Percentiles rank a stretch among this genome's conserved stretches.
phyloP scores from a whole-genome alignment of 2,888 invertebrate species.

The Terebella lapidaria region DNA sequence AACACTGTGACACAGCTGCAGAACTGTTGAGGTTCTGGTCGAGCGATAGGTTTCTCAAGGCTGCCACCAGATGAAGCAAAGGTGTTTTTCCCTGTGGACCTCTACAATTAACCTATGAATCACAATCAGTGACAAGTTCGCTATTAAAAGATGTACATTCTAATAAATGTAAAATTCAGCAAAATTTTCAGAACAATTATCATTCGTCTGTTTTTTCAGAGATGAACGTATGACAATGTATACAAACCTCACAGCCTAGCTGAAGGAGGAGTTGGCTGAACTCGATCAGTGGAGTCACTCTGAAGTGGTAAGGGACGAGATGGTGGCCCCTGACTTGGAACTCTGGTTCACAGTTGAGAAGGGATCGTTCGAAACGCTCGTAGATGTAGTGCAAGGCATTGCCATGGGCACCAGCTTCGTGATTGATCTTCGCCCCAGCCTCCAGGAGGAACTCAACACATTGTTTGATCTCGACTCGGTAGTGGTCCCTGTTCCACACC shows the following conservation, averaged over 20 bases:
- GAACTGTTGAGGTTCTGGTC: neutral
- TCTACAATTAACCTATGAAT: neutral
- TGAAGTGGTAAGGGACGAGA: conserved; percentile 15
- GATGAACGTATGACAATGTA: neutral
- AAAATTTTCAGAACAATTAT: neutral
- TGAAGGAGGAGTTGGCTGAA: neutral
- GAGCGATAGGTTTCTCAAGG: neutral
- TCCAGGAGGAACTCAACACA: conserved; percentile 12
- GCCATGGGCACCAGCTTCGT: neutral
- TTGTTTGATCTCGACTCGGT: conserved; percentile 4
- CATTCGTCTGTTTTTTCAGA: neutral
- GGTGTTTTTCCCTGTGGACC: neutral
- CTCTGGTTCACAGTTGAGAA: conserved; percentile 8
- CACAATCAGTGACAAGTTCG: no score
- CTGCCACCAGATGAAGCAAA: neutral
- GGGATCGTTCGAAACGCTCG: conserved; percentile 6
- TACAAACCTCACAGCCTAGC: neutral
- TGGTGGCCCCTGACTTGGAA: conserved; percentile 16
- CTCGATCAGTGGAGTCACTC: conserved; percentile 5
- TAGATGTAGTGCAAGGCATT: conserved; percentile 7
- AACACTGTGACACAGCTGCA: neutral
- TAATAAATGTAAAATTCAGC: no score
- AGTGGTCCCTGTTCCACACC: neutral
- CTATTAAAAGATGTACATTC: no score
- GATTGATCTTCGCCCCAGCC: neutral